Evolutionary conservation across 2,113 vertebrate species (phyloP).

Genomic region (Myocastor coypus): DNA sequence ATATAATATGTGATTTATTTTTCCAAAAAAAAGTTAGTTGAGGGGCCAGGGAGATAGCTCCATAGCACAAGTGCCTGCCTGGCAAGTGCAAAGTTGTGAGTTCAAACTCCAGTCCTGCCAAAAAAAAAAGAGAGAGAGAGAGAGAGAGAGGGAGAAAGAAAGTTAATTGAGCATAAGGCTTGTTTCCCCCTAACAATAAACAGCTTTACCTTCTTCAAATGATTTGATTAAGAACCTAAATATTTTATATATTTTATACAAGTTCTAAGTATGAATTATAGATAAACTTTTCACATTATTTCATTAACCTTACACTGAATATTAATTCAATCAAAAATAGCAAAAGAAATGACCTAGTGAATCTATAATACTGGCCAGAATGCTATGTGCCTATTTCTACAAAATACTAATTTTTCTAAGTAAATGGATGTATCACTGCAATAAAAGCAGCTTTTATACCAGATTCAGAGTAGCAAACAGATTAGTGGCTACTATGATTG

Average conservation of each 20-base stretch:
- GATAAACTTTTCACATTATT: not conserved
- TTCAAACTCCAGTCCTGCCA: no score
- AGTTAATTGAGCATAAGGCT: not conserved
- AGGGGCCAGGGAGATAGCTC: no score
- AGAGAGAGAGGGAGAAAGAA: no score
- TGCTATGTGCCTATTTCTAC: not conserved
- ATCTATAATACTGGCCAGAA: not conserved
- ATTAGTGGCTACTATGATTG: not conserved
- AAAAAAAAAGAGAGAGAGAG: no score
- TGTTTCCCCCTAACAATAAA: not conserved
- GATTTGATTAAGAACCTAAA: not conserved
- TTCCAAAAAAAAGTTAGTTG: not conserved
- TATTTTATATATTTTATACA: not conserved
- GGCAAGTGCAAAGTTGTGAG: no score
- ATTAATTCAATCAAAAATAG: not conserved
- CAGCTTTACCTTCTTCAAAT: not conserved
- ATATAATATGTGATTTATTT: not conserved
- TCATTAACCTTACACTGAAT: slow-evolving; percentile 14
- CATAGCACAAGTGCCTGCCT: no score
- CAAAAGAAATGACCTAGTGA: not conserved
- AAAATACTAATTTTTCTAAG: not conserved
- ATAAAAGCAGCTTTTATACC: not conserved
- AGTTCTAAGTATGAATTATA: not conserved
- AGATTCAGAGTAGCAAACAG: not conserved
- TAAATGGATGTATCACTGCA: not conserved